Base-by-base conservation (phyloP, 1,140 invertebrate genomes). In the Leguminivora glycinivorella region DNA sequence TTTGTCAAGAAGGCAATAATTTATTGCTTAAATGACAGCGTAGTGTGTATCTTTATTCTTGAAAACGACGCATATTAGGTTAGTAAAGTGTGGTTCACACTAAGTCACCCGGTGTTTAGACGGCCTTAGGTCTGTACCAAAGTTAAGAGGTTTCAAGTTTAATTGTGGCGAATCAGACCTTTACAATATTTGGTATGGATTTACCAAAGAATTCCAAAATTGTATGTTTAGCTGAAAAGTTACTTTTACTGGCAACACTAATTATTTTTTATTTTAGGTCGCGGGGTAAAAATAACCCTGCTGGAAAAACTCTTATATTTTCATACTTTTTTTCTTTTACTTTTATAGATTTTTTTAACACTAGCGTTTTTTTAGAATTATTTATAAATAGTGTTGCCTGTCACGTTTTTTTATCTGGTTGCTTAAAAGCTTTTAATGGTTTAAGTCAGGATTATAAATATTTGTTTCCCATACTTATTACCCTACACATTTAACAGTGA, bases 201-300 rank as follows among this genome's bases (percentile, higher is more conserved):
- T 77, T 75, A 80, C 82, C 82, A 83, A 82, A 83, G 77, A 78
- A 71, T 69, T 34, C 24, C 67, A 52, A 34, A 70, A 63, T 69
- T 34, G 72, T 72, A 25, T 70, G 71, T 40, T 34, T 52, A 22
- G 7, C 19, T 52, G 5, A 52, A 22, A 19, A 22, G n/a, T 4
- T n/a, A 40, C 2, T 47, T 1, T 4, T 19, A 52, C 17, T 52
- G 19, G 47, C 47, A 52, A 52, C 47, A 52, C 17, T 52, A 22
- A 2, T 52, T 52, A n/a, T 9, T 43, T 43, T 43, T 17, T 5
- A 47, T 47, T 14, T 43, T 43, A 14, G n/a, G 4, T 43, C n/a
- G 31, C 12, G 9, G 9, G 31, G 9, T 38, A 38, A 38, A 38
- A 12, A 2, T 2, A 29, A 29, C 2, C 6, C 31, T 12, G 34